Conservation (phyloP, 2,888 invertebrate species). For the Heliconius hortense region DNA sequence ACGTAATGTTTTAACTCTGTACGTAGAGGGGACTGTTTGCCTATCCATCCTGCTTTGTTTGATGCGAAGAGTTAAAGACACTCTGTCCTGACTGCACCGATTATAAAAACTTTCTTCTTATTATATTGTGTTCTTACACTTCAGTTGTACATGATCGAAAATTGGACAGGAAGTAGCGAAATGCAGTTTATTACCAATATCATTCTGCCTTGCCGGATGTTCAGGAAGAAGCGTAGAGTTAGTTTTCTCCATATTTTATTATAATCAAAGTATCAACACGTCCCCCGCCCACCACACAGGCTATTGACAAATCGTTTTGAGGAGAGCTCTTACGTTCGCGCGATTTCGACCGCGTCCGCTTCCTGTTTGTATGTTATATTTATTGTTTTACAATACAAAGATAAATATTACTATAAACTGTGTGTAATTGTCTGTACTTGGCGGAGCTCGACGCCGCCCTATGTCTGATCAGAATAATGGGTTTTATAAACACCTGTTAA, state of each 20-base stretch:
- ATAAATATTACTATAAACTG: not conserved
- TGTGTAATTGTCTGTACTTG: not conserved
- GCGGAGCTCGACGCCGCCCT: not conserved
- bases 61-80: too few species aligned
- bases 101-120: too few species aligned
- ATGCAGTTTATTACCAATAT: not conserved
- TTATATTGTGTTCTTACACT: too few species aligned
- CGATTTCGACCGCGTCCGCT: constrained; percentile 52
- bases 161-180: not conserved
- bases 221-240: not conserved
- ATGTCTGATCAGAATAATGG: not conserved
- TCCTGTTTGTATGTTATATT: constrained; percentile 34
- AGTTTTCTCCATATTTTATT: not conserved
- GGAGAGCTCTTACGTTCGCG: constrained; percentile 43
- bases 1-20: too few species aligned
- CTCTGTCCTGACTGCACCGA: too few species aligned
- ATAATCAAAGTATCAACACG: constrained; percentile 41
- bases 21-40: too few species aligned
- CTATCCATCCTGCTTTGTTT: too few species aligned
- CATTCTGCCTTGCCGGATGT: not conserved
- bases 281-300: constrained; percentile 5
- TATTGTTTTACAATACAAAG: constrained; percentile 12
- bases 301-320: constrained; percentile 50
- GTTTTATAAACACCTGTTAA: too few species aligned
- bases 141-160: not conserved